Percentiles rank a stretch among this genome's conserved stretches.
These are phyloP conservation scores for Petrocephalus sullivani DNA, from an alignment of 2,797 vertebrate species.

Conservation along the genomic window DNA sequence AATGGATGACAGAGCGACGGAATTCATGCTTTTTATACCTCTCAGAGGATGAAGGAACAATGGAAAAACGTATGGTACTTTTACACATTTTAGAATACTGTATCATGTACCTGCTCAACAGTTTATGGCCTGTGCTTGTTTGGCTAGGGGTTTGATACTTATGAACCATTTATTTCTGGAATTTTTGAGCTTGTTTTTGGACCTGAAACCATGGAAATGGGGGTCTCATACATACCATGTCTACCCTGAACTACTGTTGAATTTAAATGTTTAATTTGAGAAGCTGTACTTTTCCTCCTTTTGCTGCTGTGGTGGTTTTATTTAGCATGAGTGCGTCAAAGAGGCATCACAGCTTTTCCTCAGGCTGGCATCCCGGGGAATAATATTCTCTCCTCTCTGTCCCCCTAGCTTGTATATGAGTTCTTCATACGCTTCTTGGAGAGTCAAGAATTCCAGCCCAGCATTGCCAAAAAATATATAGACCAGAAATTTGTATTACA, in stretches of 20 bases:
- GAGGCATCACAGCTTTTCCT: neutral
- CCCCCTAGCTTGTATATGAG: constrained; percentile 90
- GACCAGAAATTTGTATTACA: constrained; percentile 99
- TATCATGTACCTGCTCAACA: neutral
- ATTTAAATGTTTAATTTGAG: neutral
- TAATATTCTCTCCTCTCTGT: neutral
- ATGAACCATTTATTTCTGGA: neutral
- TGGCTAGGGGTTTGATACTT: neutral
- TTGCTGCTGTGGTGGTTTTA: neutral
- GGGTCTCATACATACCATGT: neutral
- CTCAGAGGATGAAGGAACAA: neutral
- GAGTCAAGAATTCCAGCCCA: constrained; percentile 99
- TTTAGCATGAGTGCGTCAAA: neutral
- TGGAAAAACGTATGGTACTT: neutral
- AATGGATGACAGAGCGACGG: neutral
- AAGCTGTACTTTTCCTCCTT: neutral
- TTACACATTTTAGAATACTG: neutral
- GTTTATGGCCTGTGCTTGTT: neutral
- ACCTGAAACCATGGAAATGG: neutral
- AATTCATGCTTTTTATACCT: neutral
- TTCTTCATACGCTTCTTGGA: constrained; percentile 99
- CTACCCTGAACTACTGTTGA: neutral
- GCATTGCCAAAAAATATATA: constrained; percentile 99
- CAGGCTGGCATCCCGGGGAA: neutral
- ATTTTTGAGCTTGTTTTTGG: neutral